These are phyloP conservation scores for Eulemur albifrons DNA, from an alignment of 2,797 vertebrate genomes.

Conservation along the genomic window DNA sequence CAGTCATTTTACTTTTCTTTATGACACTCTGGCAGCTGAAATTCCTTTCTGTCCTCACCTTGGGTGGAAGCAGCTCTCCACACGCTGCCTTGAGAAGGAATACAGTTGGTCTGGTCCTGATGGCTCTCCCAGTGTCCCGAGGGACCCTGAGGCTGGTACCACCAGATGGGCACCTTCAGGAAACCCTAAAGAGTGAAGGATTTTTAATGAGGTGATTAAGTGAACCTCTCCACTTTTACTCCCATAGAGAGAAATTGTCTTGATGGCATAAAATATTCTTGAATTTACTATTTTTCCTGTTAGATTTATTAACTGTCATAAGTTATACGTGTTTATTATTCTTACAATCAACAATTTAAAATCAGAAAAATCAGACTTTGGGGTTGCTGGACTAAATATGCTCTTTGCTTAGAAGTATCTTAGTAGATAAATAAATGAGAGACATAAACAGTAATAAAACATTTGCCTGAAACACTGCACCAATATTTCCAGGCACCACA, in stretches of 20 bases:
- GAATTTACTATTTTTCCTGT: not conserved
- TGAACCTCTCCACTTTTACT: not conserved
- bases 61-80: conserved; percentile 58
- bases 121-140: not conserved
- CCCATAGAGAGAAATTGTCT: not conserved
- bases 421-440: not conserved
- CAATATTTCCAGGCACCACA: accelerated
- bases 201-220: not conserved
- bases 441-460: not conserved
- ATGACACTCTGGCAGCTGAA: accelerated
- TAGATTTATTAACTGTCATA: not conserved
- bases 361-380: not conserved
- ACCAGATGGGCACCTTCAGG: conserved; percentile 92
- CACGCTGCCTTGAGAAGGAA: conserved; percentile 68
- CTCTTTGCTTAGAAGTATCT: not conserved
- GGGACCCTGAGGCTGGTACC: conserved; percentile 74
- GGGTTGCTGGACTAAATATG: not conserved
- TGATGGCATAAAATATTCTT: not conserved
- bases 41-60: conserved; percentile 9
- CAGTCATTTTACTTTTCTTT: not conserved
- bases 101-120: conserved; percentile 67
- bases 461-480: not conserved
- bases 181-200: conserved; percentile 86
- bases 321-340: not conserved
- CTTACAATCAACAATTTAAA: not conserved